phyloP scores from a whole-genome alignment of 2,113 vertebrate species.

The Cinclus cinclus region DNA sequence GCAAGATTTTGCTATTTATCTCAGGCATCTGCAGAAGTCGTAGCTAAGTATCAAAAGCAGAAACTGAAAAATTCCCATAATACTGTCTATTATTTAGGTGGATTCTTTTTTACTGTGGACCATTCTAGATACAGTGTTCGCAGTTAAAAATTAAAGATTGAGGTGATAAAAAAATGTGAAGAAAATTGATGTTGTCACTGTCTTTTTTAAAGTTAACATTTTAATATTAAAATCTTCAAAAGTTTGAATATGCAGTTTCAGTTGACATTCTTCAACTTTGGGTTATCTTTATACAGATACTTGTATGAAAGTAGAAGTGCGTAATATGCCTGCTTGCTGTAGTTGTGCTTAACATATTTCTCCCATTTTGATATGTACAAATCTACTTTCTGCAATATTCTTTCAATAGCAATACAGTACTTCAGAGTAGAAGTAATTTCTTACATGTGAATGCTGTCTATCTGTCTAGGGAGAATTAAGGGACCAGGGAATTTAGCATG shows the following conservation, averaged over 20 bases:
- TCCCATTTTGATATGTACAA: conserved; percentile 19
- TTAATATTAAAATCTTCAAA: not conserved
- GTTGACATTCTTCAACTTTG: not conserved
- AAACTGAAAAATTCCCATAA: not conserved
- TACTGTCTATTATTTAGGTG: not conserved
- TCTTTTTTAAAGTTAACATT: not conserved
- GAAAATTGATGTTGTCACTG: not conserved
- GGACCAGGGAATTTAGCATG: not conserved
- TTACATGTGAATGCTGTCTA: conserved; percentile 5
- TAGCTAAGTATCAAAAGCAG: not conserved
- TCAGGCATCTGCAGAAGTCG: not conserved
- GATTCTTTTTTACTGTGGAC: not conserved
- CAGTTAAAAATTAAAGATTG: not conserved
- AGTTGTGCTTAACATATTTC: conserved; percentile 4
- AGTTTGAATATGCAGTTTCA: not conserved
- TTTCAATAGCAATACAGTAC: conserved; percentile 7
- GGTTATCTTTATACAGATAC: not conserved
- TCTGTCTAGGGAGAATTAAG: conserved; percentile 13
- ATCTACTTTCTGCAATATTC: not conserved
- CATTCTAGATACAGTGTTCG: not conserved
- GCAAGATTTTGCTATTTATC: not conserved
- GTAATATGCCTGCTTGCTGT: not conserved
- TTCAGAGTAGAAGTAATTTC: conserved; percentile 22
- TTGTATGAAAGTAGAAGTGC: not conserved
- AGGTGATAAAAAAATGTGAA: not conserved